Evolutionary conservation across 92 coral and sea anemone species (phyloP), one percentile per base, ranked within the genome.

Genomic region (Siderastrea siderea): DNA sequence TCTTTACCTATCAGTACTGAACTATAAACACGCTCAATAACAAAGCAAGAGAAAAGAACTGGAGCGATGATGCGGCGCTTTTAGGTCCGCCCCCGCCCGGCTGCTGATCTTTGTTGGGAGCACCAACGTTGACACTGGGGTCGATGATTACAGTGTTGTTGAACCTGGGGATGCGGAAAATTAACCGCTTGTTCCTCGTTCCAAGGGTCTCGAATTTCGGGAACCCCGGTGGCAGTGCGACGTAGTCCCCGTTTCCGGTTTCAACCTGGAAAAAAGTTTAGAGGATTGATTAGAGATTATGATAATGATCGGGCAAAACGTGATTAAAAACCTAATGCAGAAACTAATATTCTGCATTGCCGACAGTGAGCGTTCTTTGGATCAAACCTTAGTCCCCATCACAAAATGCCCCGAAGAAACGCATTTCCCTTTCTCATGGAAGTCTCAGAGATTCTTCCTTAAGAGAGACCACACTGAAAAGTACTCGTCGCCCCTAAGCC

Each of bases 81-180:
- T 66, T 57, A 12, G 66, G 54, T 47, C 90, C 76, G 46, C 53
- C 17, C 13, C 64, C 74, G 1, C 65, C 43, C n/a, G 6, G 38
- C 38, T 26, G 52, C 75, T 55, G 74, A n/a, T 87, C 43, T 26
- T n/a, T 67, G 4, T 67, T 59, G 17, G 46, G 26, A 16, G 68
- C 17, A 15, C 77, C 77, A 14, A 87, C 45, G 15, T 87, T 73
- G 13, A 87, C 68, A 49, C 84, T 76, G 17, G 92, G 92, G 43
- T 88, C 92, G 47, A 81, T 57, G 2, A 80, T 14, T n/a, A 76
- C 78, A 3, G 75, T 58, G 69, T 58, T 53, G 84, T 75, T 75
- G 64, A 83, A 82, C 69, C 12, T 55, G 52, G 88, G 87, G 38
- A 88, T 58, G 78, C 88, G 92, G 69, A 82, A 82, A 55, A 14